phyloP scores from a whole-genome alignment of 2,797 vertebrate genomes.

The Anas bernieri region DNA sequence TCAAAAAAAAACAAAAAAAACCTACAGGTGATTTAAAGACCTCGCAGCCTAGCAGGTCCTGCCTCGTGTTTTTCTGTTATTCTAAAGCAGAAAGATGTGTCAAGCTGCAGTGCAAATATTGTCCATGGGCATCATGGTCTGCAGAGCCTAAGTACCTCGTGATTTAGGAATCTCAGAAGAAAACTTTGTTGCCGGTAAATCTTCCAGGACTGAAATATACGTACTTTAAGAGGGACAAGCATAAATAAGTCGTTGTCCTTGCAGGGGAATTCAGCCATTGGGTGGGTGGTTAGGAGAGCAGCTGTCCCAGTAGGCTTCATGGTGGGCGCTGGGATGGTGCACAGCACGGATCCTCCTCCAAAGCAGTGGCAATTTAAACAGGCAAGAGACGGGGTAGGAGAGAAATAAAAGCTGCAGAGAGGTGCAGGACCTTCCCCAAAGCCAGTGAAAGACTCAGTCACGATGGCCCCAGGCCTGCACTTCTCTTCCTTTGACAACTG shows the following conservation, averaged over 20 bases:
- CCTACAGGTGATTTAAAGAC: conserved; percentile 61
- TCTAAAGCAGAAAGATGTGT: conserved; percentile 54
- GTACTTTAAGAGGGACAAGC: neutral
- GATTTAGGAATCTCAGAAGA: conserved; percentile 61
- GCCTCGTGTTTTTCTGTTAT: conserved; percentile 59
- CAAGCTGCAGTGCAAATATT: conserved; percentile 62
- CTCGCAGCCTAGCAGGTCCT: neutral
- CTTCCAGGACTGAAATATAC: conserved; percentile 39
- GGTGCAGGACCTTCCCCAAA: neutral
- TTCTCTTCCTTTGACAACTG: neutral
- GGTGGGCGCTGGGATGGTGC: neutral
- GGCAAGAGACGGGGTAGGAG: neutral
- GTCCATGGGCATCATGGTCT: conserved; percentile 32
- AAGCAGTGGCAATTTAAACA: neutral
- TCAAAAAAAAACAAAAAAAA: neutral
- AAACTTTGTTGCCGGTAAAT: conserved; percentile 50
- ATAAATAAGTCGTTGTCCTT: conserved; percentile 54
- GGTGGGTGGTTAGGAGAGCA: conserved; percentile 10
- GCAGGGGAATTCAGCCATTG: neutral
- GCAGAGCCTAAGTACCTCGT: conserved; percentile 10
- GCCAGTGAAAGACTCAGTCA: neutral
- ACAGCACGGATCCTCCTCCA: neutral
- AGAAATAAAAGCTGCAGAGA: neutral
- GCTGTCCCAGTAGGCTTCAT: neutral
- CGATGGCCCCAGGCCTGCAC: neutral